Percentiles rank a stretch among this genome's conserved stretches.
These are phyloP conservation scores for Lepetodrilus schrolli DNA, from an alignment of 2,888 invertebrate genomes.

Conservation along the genomic window DNA sequence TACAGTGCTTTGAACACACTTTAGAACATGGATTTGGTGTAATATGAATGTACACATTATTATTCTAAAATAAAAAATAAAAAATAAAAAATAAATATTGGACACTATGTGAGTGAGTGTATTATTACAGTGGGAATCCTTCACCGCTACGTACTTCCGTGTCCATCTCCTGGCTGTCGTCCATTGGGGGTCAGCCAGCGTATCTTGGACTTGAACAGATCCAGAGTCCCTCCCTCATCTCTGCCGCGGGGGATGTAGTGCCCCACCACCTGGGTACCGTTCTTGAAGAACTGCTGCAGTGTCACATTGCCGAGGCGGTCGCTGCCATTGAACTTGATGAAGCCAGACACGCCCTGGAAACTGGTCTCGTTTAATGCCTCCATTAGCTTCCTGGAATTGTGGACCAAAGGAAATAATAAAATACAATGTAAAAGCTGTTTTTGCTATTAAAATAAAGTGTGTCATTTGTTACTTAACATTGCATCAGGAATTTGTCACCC, in stretches of 20 bases:
- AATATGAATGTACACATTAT: too few relatives aligned
- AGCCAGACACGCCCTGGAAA: constrained; percentile 85
- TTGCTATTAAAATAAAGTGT: too few relatives aligned
- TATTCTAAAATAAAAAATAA: too few relatives aligned
- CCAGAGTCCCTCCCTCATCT: constrained; percentile 48
- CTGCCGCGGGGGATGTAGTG: constrained; percentile 72
- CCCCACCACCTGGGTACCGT: constrained; percentile 68
- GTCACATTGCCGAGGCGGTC: constrained; percentile 78
- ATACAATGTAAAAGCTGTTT: too few relatives aligned
- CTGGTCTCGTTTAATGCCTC: constrained; percentile 81
- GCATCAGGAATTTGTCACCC: too few relatives aligned
- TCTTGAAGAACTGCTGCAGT: constrained; percentile 73
- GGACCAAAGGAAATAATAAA: too few relatives aligned
- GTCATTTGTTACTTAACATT: too few relatives aligned
- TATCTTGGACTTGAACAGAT: constrained; percentile 79
- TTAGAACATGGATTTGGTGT: too few relatives aligned
- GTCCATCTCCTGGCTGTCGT: constrained; percentile 77
- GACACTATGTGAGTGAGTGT: too few relatives aligned
- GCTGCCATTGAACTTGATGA: constrained; percentile 82
- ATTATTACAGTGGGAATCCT: too few relatives aligned
- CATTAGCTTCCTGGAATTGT: constrained; percentile 79
- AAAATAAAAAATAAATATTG: too few relatives aligned
- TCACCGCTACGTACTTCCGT: constrained; percentile 4
- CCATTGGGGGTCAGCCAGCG: constrained; percentile 81
- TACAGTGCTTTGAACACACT: too few relatives aligned